Percentiles rank a stretch among this genome's conserved stretches.
Conservation (phyloP, 2,113 vertebrate genomes). For the Bothrops jararaca region DNA sequence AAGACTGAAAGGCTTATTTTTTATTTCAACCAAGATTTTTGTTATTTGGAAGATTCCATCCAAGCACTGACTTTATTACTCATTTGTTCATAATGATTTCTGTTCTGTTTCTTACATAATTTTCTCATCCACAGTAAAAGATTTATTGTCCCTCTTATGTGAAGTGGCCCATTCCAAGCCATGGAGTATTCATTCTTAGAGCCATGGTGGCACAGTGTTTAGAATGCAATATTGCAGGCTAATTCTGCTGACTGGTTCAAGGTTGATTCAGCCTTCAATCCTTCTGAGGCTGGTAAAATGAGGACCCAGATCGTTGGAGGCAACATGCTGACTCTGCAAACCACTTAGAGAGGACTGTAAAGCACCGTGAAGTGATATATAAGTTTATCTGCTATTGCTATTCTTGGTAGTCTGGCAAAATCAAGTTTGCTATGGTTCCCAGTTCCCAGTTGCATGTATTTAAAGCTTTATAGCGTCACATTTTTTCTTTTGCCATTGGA, state of each 20-base stretch:
- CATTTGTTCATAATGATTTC: neutral
- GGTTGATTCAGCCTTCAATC: neutral
- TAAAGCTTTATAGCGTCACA: neutral
- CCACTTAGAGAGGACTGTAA: neutral
- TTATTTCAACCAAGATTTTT: neutral
- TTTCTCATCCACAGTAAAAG: neutral
- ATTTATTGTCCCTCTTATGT: neutral
- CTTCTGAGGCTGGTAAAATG: neutral
- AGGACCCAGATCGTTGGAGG: neutral
- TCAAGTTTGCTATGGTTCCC: neutral
- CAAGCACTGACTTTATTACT: neutral
- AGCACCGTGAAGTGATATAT: neutral
- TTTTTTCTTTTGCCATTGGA: neutral
- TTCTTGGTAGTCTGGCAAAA: neutral
- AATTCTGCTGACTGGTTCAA: neutral
- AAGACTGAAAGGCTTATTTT: neutral
- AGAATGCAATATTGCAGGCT: neutral
- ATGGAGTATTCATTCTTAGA: neutral
- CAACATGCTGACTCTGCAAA: neutral
- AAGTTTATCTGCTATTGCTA: neutral
- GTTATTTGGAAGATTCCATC: neutral
- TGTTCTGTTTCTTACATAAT: neutral
- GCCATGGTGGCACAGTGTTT: neutral
- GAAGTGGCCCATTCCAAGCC: neutral
- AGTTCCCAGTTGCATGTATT: neutral